Conservation (phyloP, 2,888 invertebrate genomes). For the Drosophila cognata region DNA sequence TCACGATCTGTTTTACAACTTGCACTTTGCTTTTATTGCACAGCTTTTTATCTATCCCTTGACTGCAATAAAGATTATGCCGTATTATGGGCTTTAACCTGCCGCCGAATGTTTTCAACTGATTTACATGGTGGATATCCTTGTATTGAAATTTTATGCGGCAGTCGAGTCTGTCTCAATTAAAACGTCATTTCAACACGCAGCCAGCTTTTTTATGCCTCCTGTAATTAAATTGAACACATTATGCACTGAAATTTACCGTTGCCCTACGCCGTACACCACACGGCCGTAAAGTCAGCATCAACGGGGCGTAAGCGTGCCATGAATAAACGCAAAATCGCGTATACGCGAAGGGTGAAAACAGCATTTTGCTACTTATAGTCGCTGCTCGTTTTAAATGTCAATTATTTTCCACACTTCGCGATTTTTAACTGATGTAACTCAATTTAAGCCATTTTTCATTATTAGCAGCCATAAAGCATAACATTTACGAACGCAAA, state of each 20-base stretch:
- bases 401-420: conserved; percentile 65
- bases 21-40: not conserved
- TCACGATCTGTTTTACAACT: not conserved
- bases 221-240: conserved; percentile 62
- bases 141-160: conserved; percentile 41
- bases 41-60: not conserved
- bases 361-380: conserved; percentile 40
- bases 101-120: not conserved
- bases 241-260: conserved; percentile 32
- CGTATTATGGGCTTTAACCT: conserved; percentile 5
- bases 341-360: conserved; percentile 35
- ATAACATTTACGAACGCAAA: conserved; percentile 41
- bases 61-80: conserved; percentile 8
- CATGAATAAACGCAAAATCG: conserved; percentile 19
- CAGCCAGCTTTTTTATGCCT: conserved; percentile 45
- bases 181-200: conserved; percentile 44
- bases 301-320: conserved; percentile 57
- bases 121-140: conserved; percentile 15
- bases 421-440: conserved; percentile 55
- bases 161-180: conserved; percentile 44
- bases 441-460: conserved; percentile 62
- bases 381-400: conserved; percentile 60
- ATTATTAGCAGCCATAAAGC: conserved; percentile 67
- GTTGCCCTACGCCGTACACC: conserved; percentile 6
- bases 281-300: conserved; percentile 33